phyloP scores from a whole-genome alignment of 2,888 invertebrate species.

The Myopa testacea region DNA sequence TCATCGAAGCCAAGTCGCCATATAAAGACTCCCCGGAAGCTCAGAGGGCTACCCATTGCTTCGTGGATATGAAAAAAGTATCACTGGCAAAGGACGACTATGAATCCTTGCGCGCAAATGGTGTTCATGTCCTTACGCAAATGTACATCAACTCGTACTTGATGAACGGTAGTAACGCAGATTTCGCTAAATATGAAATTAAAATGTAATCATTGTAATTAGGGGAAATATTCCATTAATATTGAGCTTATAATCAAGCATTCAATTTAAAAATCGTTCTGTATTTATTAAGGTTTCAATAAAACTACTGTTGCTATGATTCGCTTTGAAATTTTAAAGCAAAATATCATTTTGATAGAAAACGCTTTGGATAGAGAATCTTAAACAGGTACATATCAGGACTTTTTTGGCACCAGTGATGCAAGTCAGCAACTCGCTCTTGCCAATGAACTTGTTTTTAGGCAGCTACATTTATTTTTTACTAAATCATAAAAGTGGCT shows the following conservation, averaged over 20 bases:
- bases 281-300: not conserved
- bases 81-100: constrained; percentile 57
- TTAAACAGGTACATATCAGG: no score
- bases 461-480: no score
- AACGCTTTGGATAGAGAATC: no score
- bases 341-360: no score
- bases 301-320: not conserved
- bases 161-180: constrained; percentile 62
- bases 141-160: constrained; percentile 65
- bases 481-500: no score
- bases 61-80: constrained; percentile 62
- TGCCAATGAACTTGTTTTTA: no score
- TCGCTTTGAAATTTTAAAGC: not conserved
- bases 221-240: not conserved
- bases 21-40: constrained; percentile 51
- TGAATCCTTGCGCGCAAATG: constrained; percentile 53
- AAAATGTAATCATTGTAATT: constrained; percentile 41
- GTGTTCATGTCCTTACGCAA: constrained; percentile 60
- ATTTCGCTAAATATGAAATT: constrained; percentile 56
- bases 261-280: no score
- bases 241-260: not conserved
- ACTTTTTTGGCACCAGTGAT: no score
- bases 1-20: constrained; percentile 70
- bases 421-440: no score
- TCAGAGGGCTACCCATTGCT: constrained; percentile 62